phyloP scores from a whole-genome alignment of 2,888 invertebrate genomes.

The Diachrysia chrysitis region DNA sequence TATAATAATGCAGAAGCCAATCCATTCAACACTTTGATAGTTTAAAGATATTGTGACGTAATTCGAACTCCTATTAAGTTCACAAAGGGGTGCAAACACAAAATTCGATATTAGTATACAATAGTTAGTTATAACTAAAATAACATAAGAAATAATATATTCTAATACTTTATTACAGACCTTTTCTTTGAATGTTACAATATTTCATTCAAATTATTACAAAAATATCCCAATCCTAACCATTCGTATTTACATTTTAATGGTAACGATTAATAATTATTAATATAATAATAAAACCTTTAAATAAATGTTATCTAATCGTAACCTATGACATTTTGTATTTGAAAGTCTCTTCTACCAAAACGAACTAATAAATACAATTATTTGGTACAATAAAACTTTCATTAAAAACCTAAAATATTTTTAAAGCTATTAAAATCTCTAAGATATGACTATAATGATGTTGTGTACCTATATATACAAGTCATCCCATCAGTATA shows the following conservation, averaged over 20 bases:
- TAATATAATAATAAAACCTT: constrained; percentile 74
- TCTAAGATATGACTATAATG: constrained; percentile 85
- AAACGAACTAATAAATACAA: constrained; percentile 86
- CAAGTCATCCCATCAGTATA: constrained; percentile 54
- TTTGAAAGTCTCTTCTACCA: constrained; percentile 83
- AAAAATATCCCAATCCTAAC: constrained; percentile 74
- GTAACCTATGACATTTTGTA: constrained; percentile 84
- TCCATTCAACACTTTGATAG: not conserved
- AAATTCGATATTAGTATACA: constrained; percentile 2
- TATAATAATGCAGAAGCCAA: constrained; percentile 8
- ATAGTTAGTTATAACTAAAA: constrained; percentile 51
- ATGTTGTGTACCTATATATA: constrained; percentile 74
- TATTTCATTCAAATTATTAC: constrained; percentile 68
- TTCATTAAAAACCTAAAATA: constrained; percentile 72
- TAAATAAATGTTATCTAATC: constrained; percentile 77
- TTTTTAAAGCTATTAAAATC: constrained; percentile 86
- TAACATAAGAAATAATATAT: constrained; percentile 63
- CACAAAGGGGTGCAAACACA: constrained; percentile 31
- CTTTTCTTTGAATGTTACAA: constrained; percentile 73
- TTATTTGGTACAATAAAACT: constrained; percentile 87
- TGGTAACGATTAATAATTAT: constrained; percentile 82
- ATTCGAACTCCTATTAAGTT: constrained; percentile 5
- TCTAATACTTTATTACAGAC: constrained; percentile 85
- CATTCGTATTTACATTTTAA: constrained; percentile 74
- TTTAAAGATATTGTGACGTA: constrained; percentile 39